Evolutionary conservation across 2,113 vertebrate species (phyloP).

Genomic region (Beaufortia kweichowensis): DNA sequence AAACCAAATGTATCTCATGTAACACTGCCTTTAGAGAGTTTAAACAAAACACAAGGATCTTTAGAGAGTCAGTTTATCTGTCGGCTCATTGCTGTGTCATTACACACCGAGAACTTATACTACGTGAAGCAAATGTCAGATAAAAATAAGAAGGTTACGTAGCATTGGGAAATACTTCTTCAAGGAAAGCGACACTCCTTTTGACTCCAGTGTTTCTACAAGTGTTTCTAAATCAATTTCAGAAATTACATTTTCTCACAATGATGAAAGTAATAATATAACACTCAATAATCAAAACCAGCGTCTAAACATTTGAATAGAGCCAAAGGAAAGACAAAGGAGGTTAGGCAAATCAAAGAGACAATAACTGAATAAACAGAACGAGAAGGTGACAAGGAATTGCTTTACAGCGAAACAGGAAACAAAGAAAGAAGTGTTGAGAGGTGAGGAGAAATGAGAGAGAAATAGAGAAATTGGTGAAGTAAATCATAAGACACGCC

Average conservation of each 20-base stretch:
- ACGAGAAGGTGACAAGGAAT: conserved; percentile 48
- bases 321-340: conserved; percentile 10
- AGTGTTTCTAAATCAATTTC: conserved; percentile 71
- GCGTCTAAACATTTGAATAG: conserved; percentile 54
- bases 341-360: neutral
- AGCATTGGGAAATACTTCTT: conserved; percentile 60
- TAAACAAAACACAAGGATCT: neutral
- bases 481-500: conserved; percentile 54
- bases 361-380: conserved; percentile 1
- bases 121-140: neutral
- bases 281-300: conserved; percentile 62
- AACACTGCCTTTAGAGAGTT: no score
- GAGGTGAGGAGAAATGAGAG: conserved; percentile 34
- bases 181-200: conserved; percentile 66
- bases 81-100: neutral
- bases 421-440: conserved; percentile 42
- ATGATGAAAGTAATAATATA: conserved; percentile 69
- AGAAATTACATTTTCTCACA: conserved; percentile 71
- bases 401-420: conserved; percentile 42
- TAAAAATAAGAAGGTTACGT: neutral
- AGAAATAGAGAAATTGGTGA: conserved; percentile 48
- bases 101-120: conserved; percentile 3
- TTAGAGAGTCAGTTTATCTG: neutral
- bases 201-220: conserved; percentile 55
- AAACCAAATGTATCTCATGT: no score